A percentile compares a stretch with the other conserved stretches of the same genome.
Conservation (phyloP, 2,797 vertebrate genomes). For the Agapornis canus region DNA sequence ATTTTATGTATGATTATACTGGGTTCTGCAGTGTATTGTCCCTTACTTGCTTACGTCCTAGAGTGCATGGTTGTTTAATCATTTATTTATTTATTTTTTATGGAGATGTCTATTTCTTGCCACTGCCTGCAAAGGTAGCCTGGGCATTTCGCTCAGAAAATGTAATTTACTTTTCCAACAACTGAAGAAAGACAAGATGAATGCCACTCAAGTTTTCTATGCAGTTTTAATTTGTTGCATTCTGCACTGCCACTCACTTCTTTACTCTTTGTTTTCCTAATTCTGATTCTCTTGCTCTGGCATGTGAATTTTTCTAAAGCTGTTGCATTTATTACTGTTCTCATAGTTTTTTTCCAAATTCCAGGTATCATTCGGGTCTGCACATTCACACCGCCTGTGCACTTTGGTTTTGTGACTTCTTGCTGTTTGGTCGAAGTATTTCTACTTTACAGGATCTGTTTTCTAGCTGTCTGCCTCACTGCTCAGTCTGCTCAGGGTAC, state of each 20-base stretch:
- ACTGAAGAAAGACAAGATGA: not conserved
- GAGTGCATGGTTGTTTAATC: not conserved
- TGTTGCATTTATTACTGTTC: not conserved
- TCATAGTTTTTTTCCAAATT: not conserved
- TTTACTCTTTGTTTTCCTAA: not conserved
- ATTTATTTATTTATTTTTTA: not conserved
- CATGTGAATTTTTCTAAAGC: not conserved
- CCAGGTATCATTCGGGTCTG: not conserved
- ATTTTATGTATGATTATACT: not conserved
- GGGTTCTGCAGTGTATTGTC: not conserved
- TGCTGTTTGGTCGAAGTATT: not conserved
- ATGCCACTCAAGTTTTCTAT: not conserved
- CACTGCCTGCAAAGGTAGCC: not conserved
- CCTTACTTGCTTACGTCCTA: rapidly evolving
- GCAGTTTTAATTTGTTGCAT: rapidly evolving
- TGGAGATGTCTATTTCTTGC: not conserved
- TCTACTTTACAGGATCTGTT: not conserved
- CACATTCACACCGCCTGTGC: not conserved
- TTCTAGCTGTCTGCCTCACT: not conserved
- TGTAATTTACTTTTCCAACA: not conserved
- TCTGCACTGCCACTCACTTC: not conserved
- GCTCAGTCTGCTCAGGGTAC: not conserved
- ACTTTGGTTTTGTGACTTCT: not conserved
- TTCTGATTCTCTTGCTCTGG: not conserved
- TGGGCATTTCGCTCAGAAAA: not conserved